Evolutionary conservation across 2,888 invertebrate species (phyloP), one percentile per base, ranked within the genome.

Genomic region (Galerucella calmariensis): DNA sequence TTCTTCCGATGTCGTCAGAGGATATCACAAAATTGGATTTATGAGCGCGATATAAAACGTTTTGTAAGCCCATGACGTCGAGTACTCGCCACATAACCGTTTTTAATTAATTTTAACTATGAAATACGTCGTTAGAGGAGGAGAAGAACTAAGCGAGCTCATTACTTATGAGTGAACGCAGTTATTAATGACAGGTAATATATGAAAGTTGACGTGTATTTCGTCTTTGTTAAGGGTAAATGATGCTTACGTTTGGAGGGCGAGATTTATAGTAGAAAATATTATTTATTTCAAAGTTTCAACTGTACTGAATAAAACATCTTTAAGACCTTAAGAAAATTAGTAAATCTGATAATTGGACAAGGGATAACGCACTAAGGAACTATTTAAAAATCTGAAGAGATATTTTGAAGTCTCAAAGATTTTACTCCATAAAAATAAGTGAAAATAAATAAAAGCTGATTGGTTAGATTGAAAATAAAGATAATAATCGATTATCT

Each of bases 1-100:
- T 72, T 72, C 72, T 72, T 72, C 67, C 63, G 63, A 35, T 72
- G 72, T 72, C 72, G 66, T 46, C 51, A 48, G 59, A 41, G 58
- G 72, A 66, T 72, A 72, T 59, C 12, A 56, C 48, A 72, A 58
- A 72, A 72, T 72, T 72, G 72, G 72, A 72, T 72, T 72, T 72
- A 72, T 67, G 66, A 67, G 27, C 58, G 59, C 14, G 24, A 58
- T 59, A 59, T 66, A 48, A n/a, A 59, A 24, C 59, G 27, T 58
- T 24, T 46, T 46, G 11, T 72, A 72, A 72, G 58, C 72, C 66
- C 59, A 20, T 14, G 41, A 41, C 44, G 44, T 62, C 16, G 27
- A 59, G 66, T 67, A 46, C 41, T 44, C 14, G 20, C 41, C 53
- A 8, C 51, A 27, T 46, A 46, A 48, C 27, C 10, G 41, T 69